These are phyloP conservation scores for Bibio marci DNA, from an alignment of 2,888 invertebrate genomes.

Conservation along the genomic window DNA sequence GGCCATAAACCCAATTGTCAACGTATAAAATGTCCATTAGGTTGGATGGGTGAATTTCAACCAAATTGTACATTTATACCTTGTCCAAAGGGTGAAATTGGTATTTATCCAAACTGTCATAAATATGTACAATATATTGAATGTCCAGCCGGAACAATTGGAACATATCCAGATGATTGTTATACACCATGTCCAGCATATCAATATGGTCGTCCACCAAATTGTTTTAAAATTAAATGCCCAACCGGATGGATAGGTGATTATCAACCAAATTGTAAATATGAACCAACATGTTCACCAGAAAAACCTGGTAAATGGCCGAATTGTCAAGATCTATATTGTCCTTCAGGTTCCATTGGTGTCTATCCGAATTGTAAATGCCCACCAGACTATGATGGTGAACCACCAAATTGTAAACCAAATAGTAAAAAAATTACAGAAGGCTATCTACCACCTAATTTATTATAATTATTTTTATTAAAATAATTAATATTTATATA, in stretches of 20 bases:
- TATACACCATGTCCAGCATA: neutral
- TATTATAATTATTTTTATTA: too few relatives aligned
- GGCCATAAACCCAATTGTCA: neutral
- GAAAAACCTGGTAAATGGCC: neutral
- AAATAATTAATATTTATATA: too few relatives aligned
- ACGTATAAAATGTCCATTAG: neutral
- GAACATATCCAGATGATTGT: neutral
- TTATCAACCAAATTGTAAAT: neutral
- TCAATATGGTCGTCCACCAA: neutral
- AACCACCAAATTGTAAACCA: conserved; percentile 1
- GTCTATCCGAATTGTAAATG: neutral
- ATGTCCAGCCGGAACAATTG: neutral
- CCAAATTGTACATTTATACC: neutral
- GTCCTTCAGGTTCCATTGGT: neutral
- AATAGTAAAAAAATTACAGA: neutral
- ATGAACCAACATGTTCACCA: neutral
- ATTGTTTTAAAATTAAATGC: neutral
- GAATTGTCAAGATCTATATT: neutral
- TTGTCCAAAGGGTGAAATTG: neutral
- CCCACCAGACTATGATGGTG: neutral
- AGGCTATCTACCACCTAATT: conserved; percentile 1
- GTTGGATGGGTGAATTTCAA: neutral
- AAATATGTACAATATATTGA: neutral
- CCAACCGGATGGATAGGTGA: neutral
- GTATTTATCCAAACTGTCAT: neutral